phyloP scores from a whole-genome alignment of 1,140 invertebrate species.

The Pseudomyrmex gracilis region DNA sequence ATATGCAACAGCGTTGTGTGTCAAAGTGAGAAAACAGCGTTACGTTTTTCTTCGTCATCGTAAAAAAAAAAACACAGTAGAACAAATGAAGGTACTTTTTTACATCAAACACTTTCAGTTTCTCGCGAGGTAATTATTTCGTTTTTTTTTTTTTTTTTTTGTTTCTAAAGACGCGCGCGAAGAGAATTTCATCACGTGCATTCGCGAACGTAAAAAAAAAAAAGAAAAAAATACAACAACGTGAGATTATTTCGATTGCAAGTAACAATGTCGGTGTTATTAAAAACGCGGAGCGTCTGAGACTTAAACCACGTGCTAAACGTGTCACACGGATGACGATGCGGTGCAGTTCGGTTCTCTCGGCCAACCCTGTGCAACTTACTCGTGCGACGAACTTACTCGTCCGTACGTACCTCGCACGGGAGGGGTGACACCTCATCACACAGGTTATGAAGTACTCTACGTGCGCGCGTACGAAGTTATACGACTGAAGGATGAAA shows the following conservation, averaged over 20 bases:
- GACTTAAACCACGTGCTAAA: not conserved
- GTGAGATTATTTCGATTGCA: not conserved
- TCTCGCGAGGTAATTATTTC: not conserved
- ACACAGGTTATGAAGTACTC: not conserved
- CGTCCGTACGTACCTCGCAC: not conserved
- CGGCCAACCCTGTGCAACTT: constrained; percentile 12
- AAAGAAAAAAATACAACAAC: too few relatives aligned
- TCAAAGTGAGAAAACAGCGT: too few relatives aligned
- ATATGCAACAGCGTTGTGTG: too few relatives aligned
- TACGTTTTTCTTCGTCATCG: too few relatives aligned
- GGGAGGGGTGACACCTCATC: constrained; percentile 22
- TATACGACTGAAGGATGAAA: not conserved
- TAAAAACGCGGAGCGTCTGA: not conserved
- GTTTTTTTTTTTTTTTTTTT: not conserved
- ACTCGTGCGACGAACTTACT: not conserved
- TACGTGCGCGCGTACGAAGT: not conserved
- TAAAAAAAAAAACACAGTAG: too few relatives aligned
- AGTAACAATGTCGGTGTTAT: not conserved
- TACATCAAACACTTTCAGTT: not conserved
- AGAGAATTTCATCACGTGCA: not conserved
- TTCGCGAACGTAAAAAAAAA: not conserved
- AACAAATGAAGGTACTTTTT: too few relatives aligned
- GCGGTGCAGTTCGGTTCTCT: not conserved
- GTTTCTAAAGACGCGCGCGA: not conserved
- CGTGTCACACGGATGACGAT: not conserved